Evolutionary conservation across 2,888 invertebrate species (phyloP).

Genomic region (Nemotelus nigrinus): DNA sequence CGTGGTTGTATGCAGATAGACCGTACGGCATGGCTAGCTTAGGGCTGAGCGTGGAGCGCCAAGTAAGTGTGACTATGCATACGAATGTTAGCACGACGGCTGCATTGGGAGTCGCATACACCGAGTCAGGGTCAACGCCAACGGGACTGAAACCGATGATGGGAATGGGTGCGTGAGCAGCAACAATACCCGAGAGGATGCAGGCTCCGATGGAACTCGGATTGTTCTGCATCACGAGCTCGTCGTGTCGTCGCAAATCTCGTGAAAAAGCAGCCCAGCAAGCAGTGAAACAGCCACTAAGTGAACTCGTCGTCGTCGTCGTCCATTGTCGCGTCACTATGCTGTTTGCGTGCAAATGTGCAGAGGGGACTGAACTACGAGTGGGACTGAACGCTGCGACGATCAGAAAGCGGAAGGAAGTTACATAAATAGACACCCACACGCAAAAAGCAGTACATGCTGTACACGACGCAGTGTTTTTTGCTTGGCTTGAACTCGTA

Average conservation of each 20-base stretch:
- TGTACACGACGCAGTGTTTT: constrained; percentile 11
- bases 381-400: constrained; percentile 14
- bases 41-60: neutral
- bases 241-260: too few relatives aligned
- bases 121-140: constrained; percentile 11
- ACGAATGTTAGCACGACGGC: constrained; percentile 15
- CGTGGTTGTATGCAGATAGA: neutral
- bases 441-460: constrained; percentile 5
- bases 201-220: neutral
- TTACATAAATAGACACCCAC: constrained; percentile 52
- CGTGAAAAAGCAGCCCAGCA: too few relatives aligned
- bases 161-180: neutral
- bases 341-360: constrained; percentile 4
- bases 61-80: constrained; percentile 22
- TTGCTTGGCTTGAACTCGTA: neutral
- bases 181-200: constrained; percentile 26
- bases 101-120: constrained; percentile 5
- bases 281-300: too few relatives aligned
- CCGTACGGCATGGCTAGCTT: neutral
- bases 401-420: constrained; percentile 54
- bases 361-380: constrained; percentile 39
- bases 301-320: too few relatives aligned
- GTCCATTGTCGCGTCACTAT: too few relatives aligned
- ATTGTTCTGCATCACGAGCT: neutral
- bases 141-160: neutral